A percentile compares a stretch with the other conserved stretches of the same genome.
phyloP scores from a whole-genome alignment of 2,888 invertebrate species.

The Apocheima hispidaria region DNA sequence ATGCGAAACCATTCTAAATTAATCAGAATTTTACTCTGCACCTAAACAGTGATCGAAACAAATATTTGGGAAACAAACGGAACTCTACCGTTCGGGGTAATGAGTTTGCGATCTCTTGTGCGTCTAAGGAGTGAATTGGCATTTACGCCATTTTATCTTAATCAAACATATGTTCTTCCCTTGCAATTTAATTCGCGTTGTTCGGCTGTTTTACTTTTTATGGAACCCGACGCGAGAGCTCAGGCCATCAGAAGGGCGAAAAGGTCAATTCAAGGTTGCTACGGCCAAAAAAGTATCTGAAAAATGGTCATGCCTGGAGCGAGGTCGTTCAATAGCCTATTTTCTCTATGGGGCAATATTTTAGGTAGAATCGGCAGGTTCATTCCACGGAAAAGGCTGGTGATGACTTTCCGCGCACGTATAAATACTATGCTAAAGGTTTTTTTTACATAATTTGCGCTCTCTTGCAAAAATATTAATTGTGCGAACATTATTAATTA shows the following conservation, averaged over 20 bases:
- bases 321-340: conserved; percentile 24
- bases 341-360: conserved; percentile 29
- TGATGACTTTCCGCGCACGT: background rate
- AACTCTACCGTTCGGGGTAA: conserved; percentile 32
- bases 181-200: conserved; percentile 39
- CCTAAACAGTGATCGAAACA: conserved; percentile 20
- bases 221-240: conserved; percentile 21
- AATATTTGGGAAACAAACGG: conserved; percentile 30
- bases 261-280: conserved; percentile 36
- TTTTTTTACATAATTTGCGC: too few species aligned
- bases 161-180: conserved; percentile 55
- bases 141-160: conserved; percentile 56
- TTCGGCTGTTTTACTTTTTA: conserved; percentile 37
- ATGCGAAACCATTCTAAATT: conserved; percentile 11
- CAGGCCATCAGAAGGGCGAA: conserved; percentile 31
- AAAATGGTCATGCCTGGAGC: conserved; percentile 33
- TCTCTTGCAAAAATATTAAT: too few species aligned
- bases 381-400: conserved; percentile 8
- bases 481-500: too few species aligned
- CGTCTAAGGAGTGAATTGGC: conserved; percentile 46
- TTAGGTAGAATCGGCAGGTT: conserved; percentile 28
- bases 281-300: conserved; percentile 35
- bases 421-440: background rate
- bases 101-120: conserved; percentile 39
- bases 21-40: conserved; percentile 12